Conservation (phyloP, 2,888 invertebrate genomes). For the Taphrorychus bicolor region DNA sequence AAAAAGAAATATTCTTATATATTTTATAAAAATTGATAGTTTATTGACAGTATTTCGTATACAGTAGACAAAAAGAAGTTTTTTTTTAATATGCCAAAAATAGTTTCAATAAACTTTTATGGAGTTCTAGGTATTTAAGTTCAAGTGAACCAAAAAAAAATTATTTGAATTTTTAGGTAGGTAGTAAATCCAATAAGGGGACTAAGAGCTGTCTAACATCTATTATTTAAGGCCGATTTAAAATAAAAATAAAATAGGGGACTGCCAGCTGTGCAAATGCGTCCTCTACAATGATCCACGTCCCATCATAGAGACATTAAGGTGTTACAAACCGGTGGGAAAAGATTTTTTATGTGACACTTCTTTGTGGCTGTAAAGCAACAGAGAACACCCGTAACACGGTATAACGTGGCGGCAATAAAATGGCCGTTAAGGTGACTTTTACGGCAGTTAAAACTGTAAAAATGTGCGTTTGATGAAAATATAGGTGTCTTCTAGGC, state of each 20-base stretch:
- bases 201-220: no score
- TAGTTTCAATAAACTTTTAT: no score
- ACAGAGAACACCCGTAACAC: constrained; percentile 47
- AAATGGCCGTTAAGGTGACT: constrained; percentile 60
- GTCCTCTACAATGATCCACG: constrained; percentile 16
- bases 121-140: no score
- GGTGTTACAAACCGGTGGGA: constrained; percentile 42
- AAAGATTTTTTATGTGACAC: constrained; percentile 51
- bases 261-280: constrained; percentile 27
- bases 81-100: no score
- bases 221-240: no score
- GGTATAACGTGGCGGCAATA: constrained; percentile 59
- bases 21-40: not conserved
- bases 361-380: constrained; percentile 47
- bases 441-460: constrained; percentile 61
- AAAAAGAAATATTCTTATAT: not conserved
- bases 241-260: constrained; percentile 4
- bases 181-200: no score
- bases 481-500: constrained; percentile 56
- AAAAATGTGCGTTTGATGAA: constrained; percentile 60
- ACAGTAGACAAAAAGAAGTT: not conserved
- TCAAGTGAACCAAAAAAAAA: no score
- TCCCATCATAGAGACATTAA: constrained; percentile 35
- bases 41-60: no score
- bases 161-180: no score